A percentile compares a stretch with the other conserved stretches of the same genome.
phyloP scores from a whole-genome alignment of 2,797 vertebrate genomes.

The Fundulus diaphanus region DNA sequence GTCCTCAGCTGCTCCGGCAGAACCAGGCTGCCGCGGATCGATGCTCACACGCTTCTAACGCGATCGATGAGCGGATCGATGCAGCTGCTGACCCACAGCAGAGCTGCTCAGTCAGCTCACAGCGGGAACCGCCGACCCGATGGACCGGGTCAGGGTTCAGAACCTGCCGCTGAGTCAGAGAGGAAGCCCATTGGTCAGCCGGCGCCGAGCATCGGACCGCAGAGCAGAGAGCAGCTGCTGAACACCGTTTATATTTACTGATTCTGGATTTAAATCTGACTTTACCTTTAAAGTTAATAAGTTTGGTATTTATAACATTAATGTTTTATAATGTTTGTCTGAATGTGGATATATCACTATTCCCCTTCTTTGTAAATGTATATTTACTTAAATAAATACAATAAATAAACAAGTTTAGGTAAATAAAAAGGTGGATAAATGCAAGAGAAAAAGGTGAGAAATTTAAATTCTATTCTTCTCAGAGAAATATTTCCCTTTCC shows the following conservation, averaged over 20 bases:
- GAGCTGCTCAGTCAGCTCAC: conserved; percentile 41
- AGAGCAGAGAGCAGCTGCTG: neutral
- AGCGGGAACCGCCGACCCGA: conserved; percentile 11
- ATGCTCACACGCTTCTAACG: conserved; percentile 39
- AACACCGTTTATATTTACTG: too few relatives aligned
- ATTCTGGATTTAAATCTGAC: neutral
- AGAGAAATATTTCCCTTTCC: too few relatives aligned
- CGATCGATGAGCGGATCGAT: conserved; percentile 52
- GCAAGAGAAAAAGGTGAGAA: too few relatives aligned
- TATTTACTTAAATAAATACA: too few relatives aligned
- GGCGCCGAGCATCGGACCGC: too few relatives aligned
- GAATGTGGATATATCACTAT: too few relatives aligned
- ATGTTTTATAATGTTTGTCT: too few relatives aligned
- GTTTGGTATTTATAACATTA: neutral
- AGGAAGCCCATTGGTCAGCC: too few relatives aligned
- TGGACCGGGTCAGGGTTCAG: too few relatives aligned
- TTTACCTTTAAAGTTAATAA: neutral
- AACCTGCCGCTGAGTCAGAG: neutral
- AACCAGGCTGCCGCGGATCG: conserved; percentile 5
- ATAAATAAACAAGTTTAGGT: neutral
- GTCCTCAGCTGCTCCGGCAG: conserved; percentile 20
- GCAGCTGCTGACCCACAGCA: conserved; percentile 2
- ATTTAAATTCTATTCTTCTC: too few relatives aligned
- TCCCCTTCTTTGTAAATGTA: too few relatives aligned
- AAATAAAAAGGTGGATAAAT: too few relatives aligned